Conservation (phyloP, 2,888 invertebrate genomes). For the Diaprepes abbreviatus region DNA sequence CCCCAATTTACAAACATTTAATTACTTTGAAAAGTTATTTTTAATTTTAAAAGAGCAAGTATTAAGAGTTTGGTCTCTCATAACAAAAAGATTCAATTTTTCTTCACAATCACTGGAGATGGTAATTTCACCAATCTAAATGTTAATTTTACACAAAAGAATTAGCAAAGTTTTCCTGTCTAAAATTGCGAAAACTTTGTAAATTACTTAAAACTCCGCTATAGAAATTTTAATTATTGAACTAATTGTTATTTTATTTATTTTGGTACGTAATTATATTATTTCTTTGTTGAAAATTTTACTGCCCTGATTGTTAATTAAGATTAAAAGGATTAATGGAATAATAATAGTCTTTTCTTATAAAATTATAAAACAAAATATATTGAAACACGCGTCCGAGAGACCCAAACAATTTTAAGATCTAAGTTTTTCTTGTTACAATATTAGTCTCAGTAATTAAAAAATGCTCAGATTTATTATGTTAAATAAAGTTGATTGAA, state of each 20-base stretch:
- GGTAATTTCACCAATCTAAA: conserved; percentile 7
- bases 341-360: too few relatives aligned
- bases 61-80: neutral
- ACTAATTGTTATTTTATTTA: neutral
- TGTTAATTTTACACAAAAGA: conserved; percentile 7
- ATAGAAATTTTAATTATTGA: neutral
- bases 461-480: too few relatives aligned
- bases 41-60: neutral
- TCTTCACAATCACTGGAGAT: neutral
- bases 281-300: too few relatives aligned
- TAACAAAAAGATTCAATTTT: conserved; percentile 1
- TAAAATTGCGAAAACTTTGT: conserved; percentile 11
- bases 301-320: too few relatives aligned
- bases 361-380: too few relatives aligned
- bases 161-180: conserved; percentile 1
- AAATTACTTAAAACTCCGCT: neutral
- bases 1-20: too few relatives aligned
- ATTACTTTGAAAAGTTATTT: neutral
- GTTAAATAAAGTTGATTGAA: too few relatives aligned
- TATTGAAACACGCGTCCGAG: too few relatives aligned
- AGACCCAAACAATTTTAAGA: too few relatives aligned
- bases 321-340: too few relatives aligned
- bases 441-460: too few relatives aligned
- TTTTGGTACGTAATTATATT: neutral
- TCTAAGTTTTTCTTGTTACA: too few relatives aligned